Percentiles rank a stretch among this genome's conserved stretches.
phyloP scores from a whole-genome alignment of 2,888 invertebrate species.

The Meganola albula region DNA sequence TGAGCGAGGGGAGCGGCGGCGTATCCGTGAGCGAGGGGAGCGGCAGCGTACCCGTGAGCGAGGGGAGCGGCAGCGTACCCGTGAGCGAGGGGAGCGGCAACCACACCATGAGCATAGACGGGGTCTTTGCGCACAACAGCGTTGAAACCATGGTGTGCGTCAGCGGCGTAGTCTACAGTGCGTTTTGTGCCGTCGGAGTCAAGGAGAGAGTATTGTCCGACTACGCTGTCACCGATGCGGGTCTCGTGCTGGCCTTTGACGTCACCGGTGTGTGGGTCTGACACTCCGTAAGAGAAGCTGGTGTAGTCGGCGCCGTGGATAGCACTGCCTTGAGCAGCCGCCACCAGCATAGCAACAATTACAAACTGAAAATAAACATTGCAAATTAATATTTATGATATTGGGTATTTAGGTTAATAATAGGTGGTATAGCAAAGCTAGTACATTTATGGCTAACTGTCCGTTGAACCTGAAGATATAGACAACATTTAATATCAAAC shows the following conservation, averaged over 20 bases:
- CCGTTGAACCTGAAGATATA: too few species aligned
- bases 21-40: conserved; percentile 38
- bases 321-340: conserved; percentile 56
- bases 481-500: too few species aligned
- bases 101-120: neutral
- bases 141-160: conserved; percentile 73
- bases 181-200: conserved; percentile 80
- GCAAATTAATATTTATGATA: too few species aligned
- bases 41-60: conserved; percentile 38
- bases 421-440: too few species aligned
- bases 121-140: conserved; percentile 71
- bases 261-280: conserved; percentile 66
- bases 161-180: conserved; percentile 78
- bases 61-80: conserved; percentile 45
- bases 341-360: conserved; percentile 59
- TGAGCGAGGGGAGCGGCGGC: conserved; percentile 33
- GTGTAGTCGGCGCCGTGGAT: conserved; percentile 53
- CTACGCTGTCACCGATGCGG: conserved; percentile 79
- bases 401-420: too few species aligned
- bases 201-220: conserved; percentile 69
- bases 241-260: conserved; percentile 79
- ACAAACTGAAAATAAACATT: conserved; percentile 67
- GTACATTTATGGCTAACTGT: too few species aligned
- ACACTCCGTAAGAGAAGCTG: conserved; percentile 65
- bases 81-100: conserved; percentile 37